Evolutionary conservation across 2,113 vertebrate species (phyloP).

Genomic region (Mus spicilegus): DNA sequence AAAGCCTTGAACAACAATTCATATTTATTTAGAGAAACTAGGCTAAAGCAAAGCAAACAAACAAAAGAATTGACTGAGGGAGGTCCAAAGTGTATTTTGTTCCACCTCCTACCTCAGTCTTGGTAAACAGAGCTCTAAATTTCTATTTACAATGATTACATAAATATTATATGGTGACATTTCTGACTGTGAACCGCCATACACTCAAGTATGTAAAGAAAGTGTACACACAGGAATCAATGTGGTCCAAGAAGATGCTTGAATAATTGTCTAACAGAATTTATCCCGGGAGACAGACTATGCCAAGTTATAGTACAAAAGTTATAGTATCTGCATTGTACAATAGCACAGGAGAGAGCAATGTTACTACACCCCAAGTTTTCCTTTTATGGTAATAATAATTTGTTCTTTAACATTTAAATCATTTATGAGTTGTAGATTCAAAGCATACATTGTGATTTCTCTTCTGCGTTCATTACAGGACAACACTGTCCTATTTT

Average conservation of each 20-base stretch:
- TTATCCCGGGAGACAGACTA: not conserved
- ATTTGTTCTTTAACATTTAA: too few relatives aligned
- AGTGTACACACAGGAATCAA: not conserved
- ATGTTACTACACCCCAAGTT: too few relatives aligned
- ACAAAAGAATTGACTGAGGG: not conserved
- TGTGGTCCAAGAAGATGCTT: not conserved
- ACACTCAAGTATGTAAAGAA: not conserved
- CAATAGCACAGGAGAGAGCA: too few relatives aligned
- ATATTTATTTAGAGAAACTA: conserved; percentile 14
- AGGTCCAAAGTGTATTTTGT: not conserved
- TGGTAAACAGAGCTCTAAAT: not conserved
- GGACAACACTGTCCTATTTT: not conserved
- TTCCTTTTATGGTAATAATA: too few relatives aligned
- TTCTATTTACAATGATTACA: not conserved
- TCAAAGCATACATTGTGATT: not conserved
- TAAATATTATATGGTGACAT: not conserved
- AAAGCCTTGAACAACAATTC: not conserved
- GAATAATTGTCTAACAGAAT: not conserved
- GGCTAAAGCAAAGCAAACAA: not conserved
- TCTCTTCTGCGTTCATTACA: not conserved
- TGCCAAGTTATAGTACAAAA: not conserved
- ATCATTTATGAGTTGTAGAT: too few relatives aligned
- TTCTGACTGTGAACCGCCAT: not conserved
- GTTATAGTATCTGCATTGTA: too few relatives aligned
- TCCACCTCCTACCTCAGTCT: not conserved